Evolutionary conservation across 2,113 vertebrate species (phyloP), one percentile per base, ranked within the genome.

Genomic region (Furnarius figulus): DNA sequence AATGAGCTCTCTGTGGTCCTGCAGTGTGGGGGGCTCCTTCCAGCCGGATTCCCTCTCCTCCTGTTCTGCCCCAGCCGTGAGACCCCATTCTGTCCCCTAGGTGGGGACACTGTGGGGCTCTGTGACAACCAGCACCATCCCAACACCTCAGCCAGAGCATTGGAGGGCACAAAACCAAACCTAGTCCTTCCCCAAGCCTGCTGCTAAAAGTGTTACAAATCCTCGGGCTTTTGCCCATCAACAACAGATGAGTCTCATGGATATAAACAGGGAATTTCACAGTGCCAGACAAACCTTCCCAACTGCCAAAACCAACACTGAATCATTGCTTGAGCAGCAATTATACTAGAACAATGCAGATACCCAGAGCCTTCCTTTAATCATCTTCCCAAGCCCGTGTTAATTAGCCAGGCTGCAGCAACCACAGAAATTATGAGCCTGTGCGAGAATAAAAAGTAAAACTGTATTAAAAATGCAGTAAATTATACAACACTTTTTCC

Each of bases 341-440:
- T 95, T 92, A 96, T 61, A 80, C 4, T 0, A 28, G 84, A 95
- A 92, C 94, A 94, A 95, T 75, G 80, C 76, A 58, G 63, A 70
- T 20, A 85, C 23, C 49, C 19, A 0, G 25, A 79, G 82, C 87
- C 87, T 79, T 14, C 77, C 87, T 91, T 67, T 95, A 93, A 95
- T 80, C 85, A 49, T 46, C 33, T 77, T 75, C 63, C n/a, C 70
- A 93, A 23, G 42, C 46, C 56, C 2, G 50, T 73, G 80, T 68
- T 95, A 94, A 96, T 96, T 86, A 93, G 90, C 77, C 35, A 76
- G 85, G 74, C 96, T 85, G 85, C 63, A 81, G 87, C 20, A 76
- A 71, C 59, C 35, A 30, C 61, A 84, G 90, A 44, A 72, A 81
- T 23, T 37, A 94, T 6, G 30, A 89, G 71, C 42, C 42, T 59